Base-by-base conservation (phyloP, 92 coral and sea anemone species). In the Epizoanthus scotinus region DNA sequence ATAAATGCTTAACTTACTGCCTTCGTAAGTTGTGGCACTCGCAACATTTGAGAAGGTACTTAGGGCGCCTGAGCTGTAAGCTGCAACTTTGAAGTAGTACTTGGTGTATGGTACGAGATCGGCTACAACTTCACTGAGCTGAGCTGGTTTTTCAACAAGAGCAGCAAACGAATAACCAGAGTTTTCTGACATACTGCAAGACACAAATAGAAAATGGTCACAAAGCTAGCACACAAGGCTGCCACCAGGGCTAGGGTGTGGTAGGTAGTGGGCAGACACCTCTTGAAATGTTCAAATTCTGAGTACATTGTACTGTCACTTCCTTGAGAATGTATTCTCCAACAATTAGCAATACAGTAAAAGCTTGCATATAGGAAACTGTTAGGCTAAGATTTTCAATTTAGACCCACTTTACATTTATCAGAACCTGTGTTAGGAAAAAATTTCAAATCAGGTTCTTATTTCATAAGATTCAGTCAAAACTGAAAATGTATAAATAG, bases 61-160 rank as follows among this genome's bases (percentile, higher is more conserved):
- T 14, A 75, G 28, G 20, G 20, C 1, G 59, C 81, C 81, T 28
- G 25, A 27, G 24, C 81, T 75, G 8, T 58, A 58, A 31, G 81
- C 38, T 13, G 81, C 81, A 38, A 75, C 69, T 59, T 75, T 75
- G 57, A 75, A 75, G 56, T 75, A 75, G 68, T 75, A 75, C 36
- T 40, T 75, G 34, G 81, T 75, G 29, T 36, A 75, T 5, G 81
- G 81, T 0, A 22, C 22, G 22, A 75, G 69, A 14, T 34, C 26
- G 8, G 69, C 18, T 38, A 57, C 12, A 21, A 55, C 42, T 2
- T 19, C n/a, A 36, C 68, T 59, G 20, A 75, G n/a, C 8, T 22
- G 25, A 19, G 14, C 61, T 67, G 81, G 61, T 6, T 59, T 50
- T 20, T 67, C 15, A 14, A 59, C 66, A 31, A 55, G 7, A 21